phyloP scores from a whole-genome alignment of 2,888 invertebrate genomes.

The Cerastis leucographa region DNA sequence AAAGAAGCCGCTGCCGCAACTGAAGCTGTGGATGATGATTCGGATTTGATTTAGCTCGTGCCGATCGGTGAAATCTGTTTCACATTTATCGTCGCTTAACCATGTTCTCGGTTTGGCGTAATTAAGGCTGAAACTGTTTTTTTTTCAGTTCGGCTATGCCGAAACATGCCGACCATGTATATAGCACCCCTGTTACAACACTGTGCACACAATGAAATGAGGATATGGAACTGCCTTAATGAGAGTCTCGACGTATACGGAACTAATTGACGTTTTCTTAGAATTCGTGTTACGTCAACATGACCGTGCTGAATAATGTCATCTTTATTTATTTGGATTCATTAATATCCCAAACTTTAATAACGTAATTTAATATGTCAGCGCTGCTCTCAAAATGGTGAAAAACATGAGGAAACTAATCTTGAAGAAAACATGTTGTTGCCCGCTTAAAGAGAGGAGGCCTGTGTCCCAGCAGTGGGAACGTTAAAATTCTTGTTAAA shows the following conservation, averaged over 20 bases:
- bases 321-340: neutral
- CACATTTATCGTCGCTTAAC: no score
- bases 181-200: constrained; percentile 5
- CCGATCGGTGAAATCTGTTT: neutral
- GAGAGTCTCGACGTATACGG: constrained; percentile 13
- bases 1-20: no score
- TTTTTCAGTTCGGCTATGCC: neutral
- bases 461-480: neutral
- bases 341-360: neutral
- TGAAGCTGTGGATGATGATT: no score
- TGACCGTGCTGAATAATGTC: neutral
- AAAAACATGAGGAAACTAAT: neutral
- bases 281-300: neutral
- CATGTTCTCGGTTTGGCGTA: neutral
- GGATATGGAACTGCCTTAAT: constrained; percentile 29
- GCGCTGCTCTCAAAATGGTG: neutral
- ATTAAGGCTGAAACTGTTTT: neutral
- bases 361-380: neutral
- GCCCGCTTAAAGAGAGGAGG: neutral
- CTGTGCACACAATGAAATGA: constrained; percentile 28
- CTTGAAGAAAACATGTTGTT: neutral
- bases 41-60: no score
- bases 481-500: neutral
- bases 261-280: constrained; percentile 19
- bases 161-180: neutral